Conservation (phyloP, 2,113 vertebrate species). For the Megaceryle torquata region DNA sequence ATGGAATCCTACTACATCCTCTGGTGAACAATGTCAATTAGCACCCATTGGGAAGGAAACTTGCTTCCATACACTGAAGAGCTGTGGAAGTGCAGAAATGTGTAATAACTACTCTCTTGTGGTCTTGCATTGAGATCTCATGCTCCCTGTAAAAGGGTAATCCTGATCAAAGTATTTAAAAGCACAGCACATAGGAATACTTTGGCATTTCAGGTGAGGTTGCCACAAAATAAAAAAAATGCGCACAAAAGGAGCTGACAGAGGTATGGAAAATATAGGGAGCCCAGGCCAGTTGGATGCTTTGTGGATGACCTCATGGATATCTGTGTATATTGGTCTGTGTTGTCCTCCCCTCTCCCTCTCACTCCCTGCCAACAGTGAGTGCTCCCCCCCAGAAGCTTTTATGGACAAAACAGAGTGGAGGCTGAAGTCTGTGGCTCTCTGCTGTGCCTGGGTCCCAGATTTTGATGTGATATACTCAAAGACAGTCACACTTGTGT, state of each 20-base stretch:
- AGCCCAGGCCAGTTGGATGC: neutral
- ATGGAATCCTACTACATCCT: neutral
- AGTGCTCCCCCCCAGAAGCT: neutral
- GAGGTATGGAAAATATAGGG: neutral
- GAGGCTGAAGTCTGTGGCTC: neutral
- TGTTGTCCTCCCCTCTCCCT: neutral
- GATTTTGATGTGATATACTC: neutral
- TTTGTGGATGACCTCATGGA: neutral
- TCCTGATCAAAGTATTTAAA: neutral
- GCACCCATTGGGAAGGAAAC: neutral
- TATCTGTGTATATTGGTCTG: neutral
- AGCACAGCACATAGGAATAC: rapidly evolving
- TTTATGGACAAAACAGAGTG: neutral
- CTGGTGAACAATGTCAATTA: rapidly evolving
- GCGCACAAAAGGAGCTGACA: neutral
- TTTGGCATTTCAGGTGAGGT: neutral
- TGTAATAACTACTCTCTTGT: neutral
- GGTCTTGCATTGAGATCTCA: neutral
- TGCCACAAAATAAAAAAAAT: neutral
- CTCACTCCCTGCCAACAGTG: rapidly evolving
- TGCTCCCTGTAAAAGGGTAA: neutral
- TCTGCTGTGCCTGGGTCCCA: neutral
- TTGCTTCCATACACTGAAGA: neutral
- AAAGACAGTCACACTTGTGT: neutral
- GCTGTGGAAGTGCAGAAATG: neutral